Evolutionary conservation across 2,888 invertebrate species (phyloP).

Genomic region (Cosmia trapezina): DNA sequence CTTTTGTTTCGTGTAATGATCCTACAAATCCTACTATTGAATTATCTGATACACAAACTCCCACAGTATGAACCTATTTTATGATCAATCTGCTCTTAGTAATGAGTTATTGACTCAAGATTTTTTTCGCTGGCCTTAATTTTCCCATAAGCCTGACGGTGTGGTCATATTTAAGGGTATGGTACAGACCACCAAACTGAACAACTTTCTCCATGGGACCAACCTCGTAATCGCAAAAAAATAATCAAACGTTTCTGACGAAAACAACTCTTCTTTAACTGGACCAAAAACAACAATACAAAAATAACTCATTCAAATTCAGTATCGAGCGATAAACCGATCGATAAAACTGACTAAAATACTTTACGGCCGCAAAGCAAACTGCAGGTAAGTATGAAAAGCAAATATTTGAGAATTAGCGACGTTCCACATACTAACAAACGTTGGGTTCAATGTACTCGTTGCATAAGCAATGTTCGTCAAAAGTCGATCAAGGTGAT

Average conservation of each 20-base stretch:
- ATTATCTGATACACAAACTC: not conserved
- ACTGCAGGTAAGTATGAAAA: constrained; percentile 71
- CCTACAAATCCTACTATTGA: not conserved
- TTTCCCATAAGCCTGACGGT: not conserved
- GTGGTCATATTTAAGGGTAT: no score
- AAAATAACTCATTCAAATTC: constrained; percentile 50
- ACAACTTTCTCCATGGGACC: no score
- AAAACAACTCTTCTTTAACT: constrained; percentile 18
- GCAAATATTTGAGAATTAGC: constrained; percentile 83
- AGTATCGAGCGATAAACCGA: constrained; percentile 56
- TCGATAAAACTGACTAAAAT: constrained; percentile 58
- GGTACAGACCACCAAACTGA: no score
- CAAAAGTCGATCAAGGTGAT: constrained; percentile 87
- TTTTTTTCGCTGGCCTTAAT: not conserved
- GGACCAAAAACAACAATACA: constrained; percentile 23
- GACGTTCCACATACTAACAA: constrained; percentile 63
- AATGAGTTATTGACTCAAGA: not conserved
- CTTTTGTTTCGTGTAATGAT: not conserved
- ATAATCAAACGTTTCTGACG: no score
- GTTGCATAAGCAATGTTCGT: constrained; percentile 84
- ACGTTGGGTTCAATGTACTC: constrained; percentile 76
- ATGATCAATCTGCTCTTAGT: not conserved
- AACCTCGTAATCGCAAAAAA: no score
- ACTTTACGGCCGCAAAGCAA: constrained; percentile 63
- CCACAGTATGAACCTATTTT: not conserved